Percentiles rank a stretch among this genome's conserved stretches.
Evolutionary conservation across 2,113 vertebrate genomes (phyloP).

Genomic region (Corythoichthys intestinalis): DNA sequence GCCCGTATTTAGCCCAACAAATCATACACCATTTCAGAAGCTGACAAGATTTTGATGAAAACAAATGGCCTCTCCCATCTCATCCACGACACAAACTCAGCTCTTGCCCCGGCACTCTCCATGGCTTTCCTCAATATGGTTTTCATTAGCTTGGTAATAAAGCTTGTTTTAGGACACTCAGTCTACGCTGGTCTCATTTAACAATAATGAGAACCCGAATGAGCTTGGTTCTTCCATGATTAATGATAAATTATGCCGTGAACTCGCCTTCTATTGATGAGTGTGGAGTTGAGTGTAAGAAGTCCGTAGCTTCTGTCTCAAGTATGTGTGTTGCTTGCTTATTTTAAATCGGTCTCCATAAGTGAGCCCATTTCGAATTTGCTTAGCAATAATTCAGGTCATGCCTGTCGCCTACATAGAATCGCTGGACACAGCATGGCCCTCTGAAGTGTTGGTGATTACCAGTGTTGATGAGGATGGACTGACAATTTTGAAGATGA

Average conservation of each 20-base stretch:
- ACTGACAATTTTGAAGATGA: too few species aligned
- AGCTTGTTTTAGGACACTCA: neutral
- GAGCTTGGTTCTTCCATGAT: slow-evolving; percentile 7
- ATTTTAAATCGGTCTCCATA: too few species aligned
- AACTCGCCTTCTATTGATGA: neutral
- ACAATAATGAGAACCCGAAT: slow-evolving; percentile 21
- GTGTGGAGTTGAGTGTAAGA: neutral
- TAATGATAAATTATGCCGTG: slow-evolving; percentile 9
- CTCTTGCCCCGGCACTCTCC: neutral
- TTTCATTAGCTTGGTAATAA: slow-evolving; percentile 24
- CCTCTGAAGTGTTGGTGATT: too few species aligned
- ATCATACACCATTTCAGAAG: slow-evolving; percentile 7
- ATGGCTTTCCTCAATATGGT: slow-evolving; percentile 2
- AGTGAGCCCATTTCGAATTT: too few species aligned
- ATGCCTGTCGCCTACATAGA: too few species aligned
- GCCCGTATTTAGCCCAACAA: neutral
- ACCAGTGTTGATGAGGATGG: too few species aligned
- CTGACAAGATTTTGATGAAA: slow-evolving; percentile 25
- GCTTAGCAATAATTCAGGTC: too few species aligned
- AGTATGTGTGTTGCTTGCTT: neutral
- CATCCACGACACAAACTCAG: neutral
- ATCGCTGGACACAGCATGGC: too few species aligned
- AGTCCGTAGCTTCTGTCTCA: neutral
- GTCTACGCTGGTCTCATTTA: slow-evolving; percentile 18
- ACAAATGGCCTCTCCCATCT: slow-evolving; percentile 12